A percentile compares a stretch with the other conserved stretches of the same genome.
Conservation (phyloP, 2,888 invertebrate genomes). For the Parasteatoda lunata region DNA sequence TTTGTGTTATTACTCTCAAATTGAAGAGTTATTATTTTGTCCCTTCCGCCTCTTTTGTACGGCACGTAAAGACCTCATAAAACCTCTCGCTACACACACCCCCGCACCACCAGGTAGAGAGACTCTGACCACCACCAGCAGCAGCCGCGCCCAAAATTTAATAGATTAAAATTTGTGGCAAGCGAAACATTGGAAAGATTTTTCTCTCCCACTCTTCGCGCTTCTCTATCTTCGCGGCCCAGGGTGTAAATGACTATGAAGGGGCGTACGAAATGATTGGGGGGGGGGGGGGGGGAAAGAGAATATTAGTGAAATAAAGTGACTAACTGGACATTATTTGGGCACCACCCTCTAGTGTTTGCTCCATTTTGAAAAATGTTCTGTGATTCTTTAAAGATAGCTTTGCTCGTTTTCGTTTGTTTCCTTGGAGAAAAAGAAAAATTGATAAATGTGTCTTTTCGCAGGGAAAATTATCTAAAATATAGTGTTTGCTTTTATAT, state of each 20-base stretch:
- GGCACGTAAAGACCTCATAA: background rate
- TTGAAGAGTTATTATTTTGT: background rate
- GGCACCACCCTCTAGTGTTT: conserved; percentile 49
- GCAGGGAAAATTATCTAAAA: too few species aligned
- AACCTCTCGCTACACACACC: background rate
- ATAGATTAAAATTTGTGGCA: conserved; percentile 62
- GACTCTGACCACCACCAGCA: background rate
- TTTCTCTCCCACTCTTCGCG: conserved; percentile 22
- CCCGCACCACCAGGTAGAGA: background rate
- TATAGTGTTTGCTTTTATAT: too few species aligned
- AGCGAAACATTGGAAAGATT: conserved; percentile 35
- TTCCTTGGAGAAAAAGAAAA: background rate
- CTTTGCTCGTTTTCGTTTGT: background rate
- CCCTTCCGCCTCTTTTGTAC: background rate
- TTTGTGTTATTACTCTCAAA: background rate
- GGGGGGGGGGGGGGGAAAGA: conserved; percentile 7
- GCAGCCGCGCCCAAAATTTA: conserved; percentile 58
- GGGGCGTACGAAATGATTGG: conserved; percentile 29
- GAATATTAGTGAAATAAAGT: background rate
- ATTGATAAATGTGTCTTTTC: too few species aligned
- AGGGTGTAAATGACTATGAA: conserved; percentile 39
- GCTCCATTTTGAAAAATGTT: conserved; percentile 17
- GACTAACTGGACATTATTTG: conserved; percentile 32
- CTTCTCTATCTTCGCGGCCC: conserved; percentile 11
- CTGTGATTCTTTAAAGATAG: background rate